Evolutionary conservation across 2,797 vertebrate genomes (phyloP).

Genomic region (Spinus olivaceus): DNA sequence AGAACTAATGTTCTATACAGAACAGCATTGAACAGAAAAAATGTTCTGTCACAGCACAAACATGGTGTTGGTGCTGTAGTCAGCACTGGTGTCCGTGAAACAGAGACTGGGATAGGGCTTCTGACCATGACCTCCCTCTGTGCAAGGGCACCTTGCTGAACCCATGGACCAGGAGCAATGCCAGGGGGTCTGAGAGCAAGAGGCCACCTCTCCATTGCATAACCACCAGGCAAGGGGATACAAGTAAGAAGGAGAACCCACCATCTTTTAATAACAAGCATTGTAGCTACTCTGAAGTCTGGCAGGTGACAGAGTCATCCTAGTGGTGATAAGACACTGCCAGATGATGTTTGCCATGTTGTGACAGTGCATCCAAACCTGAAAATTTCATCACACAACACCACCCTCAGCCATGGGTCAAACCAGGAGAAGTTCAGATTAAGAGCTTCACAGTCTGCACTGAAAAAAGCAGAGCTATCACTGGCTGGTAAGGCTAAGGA

Average conservation of each 20-base stretch:
- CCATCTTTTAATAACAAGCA: neutral
- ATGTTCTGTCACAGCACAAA: neutral
- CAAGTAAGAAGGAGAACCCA: neutral
- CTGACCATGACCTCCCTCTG: neutral
- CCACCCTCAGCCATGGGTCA: neutral
- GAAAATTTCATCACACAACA: neutral
- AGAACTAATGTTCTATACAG: neutral
- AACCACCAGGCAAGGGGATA: neutral
- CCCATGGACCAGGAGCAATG: neutral
- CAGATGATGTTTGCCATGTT: neutral
- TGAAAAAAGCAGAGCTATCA: neutral
- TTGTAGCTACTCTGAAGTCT: neutral
- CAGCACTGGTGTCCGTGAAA: neutral
- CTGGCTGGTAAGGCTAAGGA: neutral
- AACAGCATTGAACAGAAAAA: neutral
- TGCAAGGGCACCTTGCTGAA: accelerated
- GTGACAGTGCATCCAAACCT: neutral
- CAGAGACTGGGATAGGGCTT: neutral
- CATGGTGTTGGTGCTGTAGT: accelerated
- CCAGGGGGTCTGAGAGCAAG: accelerated
- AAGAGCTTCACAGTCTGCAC: neutral
- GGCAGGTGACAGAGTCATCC: neutral
- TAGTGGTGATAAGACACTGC: accelerated
- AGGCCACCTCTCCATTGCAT: neutral
- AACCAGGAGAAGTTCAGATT: neutral